Conservation (phyloP, 2,888 invertebrate species). For the Calameuta pallipes region DNA sequence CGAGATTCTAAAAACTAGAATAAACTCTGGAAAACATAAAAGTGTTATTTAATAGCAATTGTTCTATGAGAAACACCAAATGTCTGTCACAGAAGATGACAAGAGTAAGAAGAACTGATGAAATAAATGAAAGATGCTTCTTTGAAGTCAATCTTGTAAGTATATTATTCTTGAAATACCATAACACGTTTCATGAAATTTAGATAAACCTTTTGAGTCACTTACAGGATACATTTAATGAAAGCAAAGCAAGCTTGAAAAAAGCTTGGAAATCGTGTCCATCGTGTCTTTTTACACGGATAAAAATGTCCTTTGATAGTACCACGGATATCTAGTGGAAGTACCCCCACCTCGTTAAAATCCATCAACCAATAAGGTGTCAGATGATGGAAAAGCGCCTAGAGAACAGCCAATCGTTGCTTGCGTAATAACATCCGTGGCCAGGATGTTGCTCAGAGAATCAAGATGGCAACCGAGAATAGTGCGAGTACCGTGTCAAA, state of each 20-base stretch:
- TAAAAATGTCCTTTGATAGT: slow-evolving; percentile 41
- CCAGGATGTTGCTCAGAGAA: slow-evolving; percentile 46
- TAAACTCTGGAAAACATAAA: neutral
- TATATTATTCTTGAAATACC: neutral
- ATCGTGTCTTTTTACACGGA: neutral
- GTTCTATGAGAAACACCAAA: neutral
- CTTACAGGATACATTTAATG: neutral
- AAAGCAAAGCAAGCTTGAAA: neutral
- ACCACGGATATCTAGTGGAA: slow-evolving; percentile 42
- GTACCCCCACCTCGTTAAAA: slow-evolving; percentile 27
- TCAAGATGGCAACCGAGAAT: slow-evolving; percentile 67
- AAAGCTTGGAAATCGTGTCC: neutral
- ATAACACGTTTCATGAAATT: neutral
- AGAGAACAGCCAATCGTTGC: neutral
- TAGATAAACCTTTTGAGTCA: neutral
- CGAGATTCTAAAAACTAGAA: neutral
- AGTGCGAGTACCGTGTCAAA: slow-evolving; percentile 63
- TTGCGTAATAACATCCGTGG: slow-evolving; percentile 17
- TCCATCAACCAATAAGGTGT: slow-evolving; percentile 3
- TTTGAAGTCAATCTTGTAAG: neutral
- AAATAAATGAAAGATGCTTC: neutral
- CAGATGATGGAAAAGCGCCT: neutral
- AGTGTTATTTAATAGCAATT: neutral
- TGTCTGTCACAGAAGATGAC: neutral
- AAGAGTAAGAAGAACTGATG: neutral